Percentiles rank a stretch among this genome's conserved stretches.
Evolutionary conservation across 2,113 vertebrate genomes (phyloP).

Genomic region (Apeltes quadracus): DNA sequence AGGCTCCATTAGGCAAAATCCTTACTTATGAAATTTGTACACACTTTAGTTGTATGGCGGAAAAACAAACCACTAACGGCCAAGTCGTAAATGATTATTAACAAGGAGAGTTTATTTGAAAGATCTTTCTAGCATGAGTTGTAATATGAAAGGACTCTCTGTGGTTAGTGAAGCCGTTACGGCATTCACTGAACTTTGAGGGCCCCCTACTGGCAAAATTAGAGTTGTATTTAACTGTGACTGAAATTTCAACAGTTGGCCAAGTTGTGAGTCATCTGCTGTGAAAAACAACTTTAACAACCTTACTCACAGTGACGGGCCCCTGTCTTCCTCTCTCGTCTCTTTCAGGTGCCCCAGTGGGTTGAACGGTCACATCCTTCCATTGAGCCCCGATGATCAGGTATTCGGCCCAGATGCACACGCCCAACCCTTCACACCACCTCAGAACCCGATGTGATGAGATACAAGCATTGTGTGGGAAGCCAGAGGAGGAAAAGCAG

Average conservation of each 20-base stretch:
- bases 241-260: constrained; percentile 1
- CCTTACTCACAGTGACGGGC: too few relatives aligned
- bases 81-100: not conserved
- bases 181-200: not conserved
- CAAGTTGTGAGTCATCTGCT: constrained; percentile 17
- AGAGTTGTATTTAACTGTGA: not conserved
- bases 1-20: not conserved
- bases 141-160: not conserved
- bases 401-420: not conserved
- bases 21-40: not conserved
- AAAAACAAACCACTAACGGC: not conserved
- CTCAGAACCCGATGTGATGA: not conserved
- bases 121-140: not conserved
- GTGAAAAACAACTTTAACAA: constrained; percentile 15
- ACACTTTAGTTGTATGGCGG: not conserved
- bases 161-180: not conserved
- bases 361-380: constrained; percentile 2
- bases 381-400: not conserved
- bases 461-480: not conserved
- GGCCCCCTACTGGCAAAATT: constrained; percentile 2
- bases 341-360: constrained; percentile 28
- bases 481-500: not conserved
- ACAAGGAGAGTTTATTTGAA: not conserved
- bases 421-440: not conserved
- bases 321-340: not conserved